Percentiles rank a stretch among this genome's conserved stretches.
phyloP scores from a whole-genome alignment of 1,140 invertebrate species.

The Drosophila biarmipes region DNA sequence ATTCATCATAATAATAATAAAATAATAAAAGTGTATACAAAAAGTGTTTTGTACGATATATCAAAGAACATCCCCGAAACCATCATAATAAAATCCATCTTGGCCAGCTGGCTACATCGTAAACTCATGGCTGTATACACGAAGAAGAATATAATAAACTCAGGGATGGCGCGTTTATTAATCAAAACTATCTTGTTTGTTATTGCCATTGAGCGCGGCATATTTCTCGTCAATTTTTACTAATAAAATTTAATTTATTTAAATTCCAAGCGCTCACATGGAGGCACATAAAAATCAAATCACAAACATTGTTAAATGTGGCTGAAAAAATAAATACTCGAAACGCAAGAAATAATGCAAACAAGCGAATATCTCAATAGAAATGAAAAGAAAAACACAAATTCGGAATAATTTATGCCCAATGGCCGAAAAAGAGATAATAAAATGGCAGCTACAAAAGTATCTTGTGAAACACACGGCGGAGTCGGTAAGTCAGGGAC shows the following conservation, averaged over 20 bases:
- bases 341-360: conserved; percentile 20
- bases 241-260: conserved; percentile 83
- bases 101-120: conserved; percentile 56
- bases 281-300: conserved; percentile 53
- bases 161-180: conserved; percentile 62
- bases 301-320: conserved; percentile 56
- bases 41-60: conserved; percentile 50
- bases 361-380: conserved; percentile 56
- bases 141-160: conserved; percentile 4
- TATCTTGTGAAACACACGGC: conserved; percentile 31
- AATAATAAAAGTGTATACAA: conserved; percentile 69
- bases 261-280: conserved; percentile 61
- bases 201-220: conserved; percentile 69
- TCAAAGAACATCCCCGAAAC: conserved; percentile 48
- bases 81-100: conserved; percentile 53
- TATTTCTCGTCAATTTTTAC: conserved; percentile 78
- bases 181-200: conserved; percentile 78
- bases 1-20: conserved; percentile 59
- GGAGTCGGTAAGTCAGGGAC: conserved; percentile 25
- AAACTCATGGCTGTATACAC: conserved; percentile 35
- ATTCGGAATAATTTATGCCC: conserved; percentile 76
- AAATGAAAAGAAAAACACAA: conserved; percentile 60
- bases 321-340: conserved; percentile 34
- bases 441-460: conserved; percentile 47
- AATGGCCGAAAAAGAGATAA: conserved; percentile 56